Conservation (phyloP, 92 coral and sea anemone species). For the Porites lobata region DNA sequence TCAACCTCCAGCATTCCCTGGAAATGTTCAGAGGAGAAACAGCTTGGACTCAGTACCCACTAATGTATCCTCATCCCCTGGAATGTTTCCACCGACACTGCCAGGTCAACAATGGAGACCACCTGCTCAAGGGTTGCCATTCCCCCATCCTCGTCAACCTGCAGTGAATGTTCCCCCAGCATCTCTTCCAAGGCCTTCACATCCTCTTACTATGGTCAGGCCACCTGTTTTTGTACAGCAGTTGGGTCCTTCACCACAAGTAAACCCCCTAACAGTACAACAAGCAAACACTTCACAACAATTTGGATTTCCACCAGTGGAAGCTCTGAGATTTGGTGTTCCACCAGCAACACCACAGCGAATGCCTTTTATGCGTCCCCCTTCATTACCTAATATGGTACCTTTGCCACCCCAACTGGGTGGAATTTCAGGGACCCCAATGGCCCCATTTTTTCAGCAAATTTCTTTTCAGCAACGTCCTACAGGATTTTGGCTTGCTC, state of each 20-base stretch:
- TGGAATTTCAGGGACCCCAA: background rate
- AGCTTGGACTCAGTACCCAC: background rate
- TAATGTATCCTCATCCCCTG: background rate
- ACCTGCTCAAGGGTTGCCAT: conserved; percentile 19
- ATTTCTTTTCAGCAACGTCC: conserved; percentile 14
- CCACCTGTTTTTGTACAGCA: conserved; percentile 15
- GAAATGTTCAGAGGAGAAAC: conserved; percentile 6
- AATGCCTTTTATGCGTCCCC: background rate
- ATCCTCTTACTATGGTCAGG: conserved; percentile 11
- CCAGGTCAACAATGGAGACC: conserved; percentile 19
- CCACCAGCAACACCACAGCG: background rate
- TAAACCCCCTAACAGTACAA: background rate
- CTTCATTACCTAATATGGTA: background rate
- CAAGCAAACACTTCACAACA: background rate
- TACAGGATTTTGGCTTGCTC: conserved; percentile 33
- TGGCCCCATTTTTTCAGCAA: background rate
- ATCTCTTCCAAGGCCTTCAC: conserved; percentile 3
- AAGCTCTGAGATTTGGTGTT: background rate
- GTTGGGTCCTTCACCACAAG: conserved; percentile 30
- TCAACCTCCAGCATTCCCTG: conserved; percentile 3
- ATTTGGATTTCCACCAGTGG: background rate
- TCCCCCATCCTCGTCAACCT: conserved; percentile 10
- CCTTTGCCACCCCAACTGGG: background rate
- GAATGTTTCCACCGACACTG: background rate
- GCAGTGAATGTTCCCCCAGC: background rate